Evolutionary conservation across 2,797 vertebrate genomes (phyloP), one percentile per base, ranked within the genome.

Genomic region (Chromobotia macracanthus): DNA sequence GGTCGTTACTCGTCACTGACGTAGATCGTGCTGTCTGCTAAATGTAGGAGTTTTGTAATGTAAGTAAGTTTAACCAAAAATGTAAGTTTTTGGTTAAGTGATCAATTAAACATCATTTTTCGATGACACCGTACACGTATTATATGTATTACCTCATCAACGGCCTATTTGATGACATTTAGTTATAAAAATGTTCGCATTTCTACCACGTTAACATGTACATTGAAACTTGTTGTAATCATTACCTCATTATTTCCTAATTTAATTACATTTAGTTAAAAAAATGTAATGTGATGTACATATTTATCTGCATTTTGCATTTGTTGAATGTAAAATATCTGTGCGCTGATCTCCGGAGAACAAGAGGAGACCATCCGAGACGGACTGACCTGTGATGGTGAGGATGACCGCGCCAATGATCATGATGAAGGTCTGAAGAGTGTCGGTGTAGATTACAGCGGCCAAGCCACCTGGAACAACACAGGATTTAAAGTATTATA

Each of bases 361-460:
- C n/a, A n/a, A n/a, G n/a, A n/a, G n/a, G n/a, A n/a, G n/a, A n/a
- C n/a, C n/a, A 69, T 48, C 48, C 48, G 28, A 58, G 64, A 46
- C 8, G 10, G 48, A 69, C 75, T 67, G 50, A 97, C 97, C 97
- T 87, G 91, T 96, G 81, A 95, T 89, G 0, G 95, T 95, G 79
- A 99, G 90, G 86, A 96, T 86, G 10, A 95, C 51, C 0, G 96
- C 95, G 21, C 97, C 96, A 0, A 94, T 80, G n/a, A 98, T 92
- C 97, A 97, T 95, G 87, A 97, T 88, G 19, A 97, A 81, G 0
- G 95, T 97, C 87, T 98, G 97, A 53, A 97, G 92, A 0, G 95
- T 88, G 0, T 99, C 96, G 0, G 95, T 98, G 91, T 96, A 95
- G 88, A 96, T 97, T 80, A 97, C 95, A 0, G 97, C 96, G 0